These are phyloP conservation scores for Yponomeuta cagnagella DNA, from an alignment of 2,888 invertebrate genomes.

Conservation along the genomic window DNA sequence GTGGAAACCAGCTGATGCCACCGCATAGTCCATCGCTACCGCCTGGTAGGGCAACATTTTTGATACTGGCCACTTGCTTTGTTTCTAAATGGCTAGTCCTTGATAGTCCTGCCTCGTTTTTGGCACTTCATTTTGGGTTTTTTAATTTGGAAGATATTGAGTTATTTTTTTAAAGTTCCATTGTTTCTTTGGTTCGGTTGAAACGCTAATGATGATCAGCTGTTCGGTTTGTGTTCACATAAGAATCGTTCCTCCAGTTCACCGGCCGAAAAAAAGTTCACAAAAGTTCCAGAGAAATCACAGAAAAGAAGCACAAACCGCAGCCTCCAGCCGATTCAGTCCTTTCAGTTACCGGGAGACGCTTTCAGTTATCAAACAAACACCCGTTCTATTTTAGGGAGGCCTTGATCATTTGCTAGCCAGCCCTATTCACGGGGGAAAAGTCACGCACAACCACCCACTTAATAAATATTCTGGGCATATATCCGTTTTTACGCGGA, in stretches of 20 bases:
- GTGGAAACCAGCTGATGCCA: slow-evolving; percentile 70
- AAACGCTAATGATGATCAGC: neutral
- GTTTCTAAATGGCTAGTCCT: slow-evolving; percentile 29
- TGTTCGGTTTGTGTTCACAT: neutral
- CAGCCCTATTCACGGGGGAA: slow-evolving; percentile 66
- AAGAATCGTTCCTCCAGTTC: neutral
- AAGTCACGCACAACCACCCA: slow-evolving; percentile 76
- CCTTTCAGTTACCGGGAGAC: slow-evolving; percentile 34
- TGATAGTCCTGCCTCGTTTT: slow-evolving; percentile 31
- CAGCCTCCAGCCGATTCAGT: slow-evolving; percentile 24
- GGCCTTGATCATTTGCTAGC: slow-evolving; percentile 56
- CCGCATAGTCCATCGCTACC: slow-evolving; percentile 91
- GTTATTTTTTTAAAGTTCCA: slow-evolving; percentile 19
- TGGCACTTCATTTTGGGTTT: slow-evolving; percentile 36
- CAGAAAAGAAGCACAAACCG: slow-evolving; percentile 27
- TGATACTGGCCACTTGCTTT: slow-evolving; percentile 37
- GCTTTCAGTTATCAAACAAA: slow-evolving; percentile 65
- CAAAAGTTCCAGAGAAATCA: slow-evolving; percentile 15
- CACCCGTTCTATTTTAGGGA: slow-evolving; percentile 58
- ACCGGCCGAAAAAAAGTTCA: slow-evolving; percentile 5
- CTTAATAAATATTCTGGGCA: slow-evolving; percentile 79
- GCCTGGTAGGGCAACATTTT: slow-evolving; percentile 91
- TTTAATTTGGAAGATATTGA: slow-evolving; percentile 35
- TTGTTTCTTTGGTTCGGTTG: neutral
- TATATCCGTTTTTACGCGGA: slow-evolving; percentile 76